Percentiles rank a stretch among this genome's conserved stretches.
phyloP scores from a whole-genome alignment of 2,888 invertebrate species.

The Endotricha flammealis region DNA sequence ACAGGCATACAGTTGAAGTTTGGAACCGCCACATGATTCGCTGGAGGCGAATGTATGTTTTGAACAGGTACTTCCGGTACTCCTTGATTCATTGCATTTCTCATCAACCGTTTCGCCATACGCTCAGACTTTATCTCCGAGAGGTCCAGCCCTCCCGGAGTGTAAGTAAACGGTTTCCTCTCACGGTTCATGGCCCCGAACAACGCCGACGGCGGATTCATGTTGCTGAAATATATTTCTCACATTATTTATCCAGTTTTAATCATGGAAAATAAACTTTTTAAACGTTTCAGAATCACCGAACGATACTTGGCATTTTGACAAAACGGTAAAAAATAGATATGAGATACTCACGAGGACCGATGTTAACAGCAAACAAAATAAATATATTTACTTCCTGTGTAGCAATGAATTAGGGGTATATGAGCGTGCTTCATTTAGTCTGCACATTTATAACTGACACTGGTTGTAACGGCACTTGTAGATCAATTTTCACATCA shows the following conservation, averaged over 20 bases:
- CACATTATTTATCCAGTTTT: constrained; percentile 32
- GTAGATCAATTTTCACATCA: constrained; percentile 55
- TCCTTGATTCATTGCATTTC: constrained; percentile 81
- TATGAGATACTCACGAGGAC: constrained; percentile 62
- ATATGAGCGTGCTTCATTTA: constrained; percentile 37
- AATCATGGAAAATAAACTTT: constrained; percentile 36
- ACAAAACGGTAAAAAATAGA: constrained; percentile 63
- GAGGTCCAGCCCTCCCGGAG: constrained; percentile 93
- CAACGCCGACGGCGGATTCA: constrained; percentile 90
- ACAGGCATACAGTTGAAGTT: constrained; percentile 71
- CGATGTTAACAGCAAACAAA: constrained; percentile 42
- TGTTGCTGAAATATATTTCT: constrained; percentile 60
- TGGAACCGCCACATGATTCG: constrained; percentile 60
- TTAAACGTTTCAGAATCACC: constrained; percentile 36
- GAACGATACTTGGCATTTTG: constrained; percentile 59
- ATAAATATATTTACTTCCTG: constrained; percentile 52
- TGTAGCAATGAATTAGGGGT: constrained; percentile 26
- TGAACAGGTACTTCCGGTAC: constrained; percentile 81
- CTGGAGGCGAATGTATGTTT: constrained; percentile 64
- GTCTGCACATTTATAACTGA: constrained; percentile 39
- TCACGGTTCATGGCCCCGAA: constrained; percentile 94
- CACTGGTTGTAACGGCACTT: constrained; percentile 42
- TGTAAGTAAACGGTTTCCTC: constrained; percentile 96
- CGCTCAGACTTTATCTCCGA: constrained; percentile 94
- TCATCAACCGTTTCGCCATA: constrained; percentile 86